Evolutionary conservation across 2,113 vertebrate species (phyloP), one percentile per base, ranked within the genome.

Genomic region (Hucho hucho): DNA sequence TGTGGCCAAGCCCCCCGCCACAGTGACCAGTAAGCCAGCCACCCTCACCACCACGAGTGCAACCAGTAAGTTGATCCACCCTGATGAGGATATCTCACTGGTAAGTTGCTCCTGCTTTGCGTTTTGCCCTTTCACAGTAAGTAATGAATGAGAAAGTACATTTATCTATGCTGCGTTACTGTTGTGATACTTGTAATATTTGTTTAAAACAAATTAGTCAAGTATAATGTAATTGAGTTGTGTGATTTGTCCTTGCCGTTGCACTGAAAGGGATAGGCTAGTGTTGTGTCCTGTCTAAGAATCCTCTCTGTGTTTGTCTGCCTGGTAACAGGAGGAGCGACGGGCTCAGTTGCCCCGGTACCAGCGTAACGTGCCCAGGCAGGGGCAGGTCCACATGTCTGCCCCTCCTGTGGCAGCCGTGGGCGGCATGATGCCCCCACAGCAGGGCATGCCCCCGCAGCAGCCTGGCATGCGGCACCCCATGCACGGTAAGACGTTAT

Each of bases 31-130:
- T 96, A 99, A 99, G 94, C 97, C 98, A 88, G 96, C 97, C 88
- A 96, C 96, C 79, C 96, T 99, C 89, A 97, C 96, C 76, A 97
- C 96, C 82, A 96, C 96, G 93, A 99, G 98, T 95, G 98, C 98
- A 95, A 99, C 98, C 94, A 99, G 98, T 99, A 99, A 99, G 98
- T 98, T 98, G 97, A 99, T 99, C 95, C 97, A 99, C 89, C 98
- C 97, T 95, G 98, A 99, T 98, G 98, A 99, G 97, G 97, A 98
- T 96, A 97, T 98, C 95, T 99, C 98, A 81, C 94, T 99, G 97
- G 98, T 99, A 96, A 99, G 98, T 99, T 79, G 86, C 86, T 91
- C 80, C 78, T 89, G 79, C 90, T 89, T 88, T 91, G 83, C 74
- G 71, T 87, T 91, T 88, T 92, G 87, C 81, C 82, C 85, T 93